phyloP scores from a whole-genome alignment of 2,113 vertebrate genomes.

The Dendropsophus ebraccatus region DNA sequence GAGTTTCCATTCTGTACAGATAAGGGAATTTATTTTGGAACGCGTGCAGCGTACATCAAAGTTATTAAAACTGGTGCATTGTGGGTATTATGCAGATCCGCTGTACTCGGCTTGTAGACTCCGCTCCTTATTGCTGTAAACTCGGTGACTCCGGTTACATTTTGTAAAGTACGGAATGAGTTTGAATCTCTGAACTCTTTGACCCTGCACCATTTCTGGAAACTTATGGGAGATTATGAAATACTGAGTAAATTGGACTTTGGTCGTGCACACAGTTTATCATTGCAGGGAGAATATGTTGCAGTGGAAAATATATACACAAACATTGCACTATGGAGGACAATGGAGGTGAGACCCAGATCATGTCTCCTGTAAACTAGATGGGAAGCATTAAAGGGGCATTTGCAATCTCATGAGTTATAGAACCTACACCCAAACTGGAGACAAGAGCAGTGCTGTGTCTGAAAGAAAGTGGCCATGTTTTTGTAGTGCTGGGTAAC shows the following conservation, averaged over 20 bases:
- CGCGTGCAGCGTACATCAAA: constrained; percentile 11
- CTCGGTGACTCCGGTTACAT: not conserved
- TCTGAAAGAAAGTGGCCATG: too few relatives aligned
- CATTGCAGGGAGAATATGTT: not conserved
- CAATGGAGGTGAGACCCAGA: too few relatives aligned
- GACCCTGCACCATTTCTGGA: not conserved
- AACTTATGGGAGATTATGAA: not conserved
- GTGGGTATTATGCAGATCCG: constrained; percentile 29
- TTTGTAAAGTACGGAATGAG: not conserved
- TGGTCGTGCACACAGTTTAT: constrained; percentile 1
- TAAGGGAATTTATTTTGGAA: constrained; percentile 40
- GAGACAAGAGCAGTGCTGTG: too few relatives aligned
- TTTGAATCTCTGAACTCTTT: constrained; percentile 3
- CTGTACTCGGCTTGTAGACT: not conserved
- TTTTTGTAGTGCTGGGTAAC: too few relatives aligned
- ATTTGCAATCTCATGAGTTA: too few relatives aligned
- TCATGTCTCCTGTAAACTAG: too few relatives aligned
- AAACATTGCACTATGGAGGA: not conserved
- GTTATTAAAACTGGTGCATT: constrained; percentile 22
- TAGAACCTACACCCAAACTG: too few relatives aligned
- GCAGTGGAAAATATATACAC: not conserved
- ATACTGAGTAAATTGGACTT: constrained; percentile 8
- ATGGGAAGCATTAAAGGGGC: too few relatives aligned
- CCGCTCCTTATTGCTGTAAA: constrained; percentile 1
- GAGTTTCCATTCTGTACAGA: constrained; percentile 36